A percentile compares a stretch with the other conserved stretches of the same genome.
These are phyloP conservation scores for Macrobrachium rosenbergii DNA, from an alignment of 1,140 invertebrate genomes.

Conservation along the genomic window DNA sequence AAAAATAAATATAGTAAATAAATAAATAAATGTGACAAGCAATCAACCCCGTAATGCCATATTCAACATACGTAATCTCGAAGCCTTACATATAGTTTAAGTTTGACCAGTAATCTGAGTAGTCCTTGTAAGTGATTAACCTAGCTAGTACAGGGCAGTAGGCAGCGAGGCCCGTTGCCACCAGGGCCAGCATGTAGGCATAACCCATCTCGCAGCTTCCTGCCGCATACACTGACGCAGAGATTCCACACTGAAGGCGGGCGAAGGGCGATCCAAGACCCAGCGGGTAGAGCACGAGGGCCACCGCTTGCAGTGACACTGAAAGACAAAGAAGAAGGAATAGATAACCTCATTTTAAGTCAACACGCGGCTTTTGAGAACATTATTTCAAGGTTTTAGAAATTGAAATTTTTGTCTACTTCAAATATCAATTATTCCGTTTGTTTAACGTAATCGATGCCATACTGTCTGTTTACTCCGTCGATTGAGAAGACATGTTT, in stretches of 20 bases:
- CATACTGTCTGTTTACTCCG: too few species aligned
- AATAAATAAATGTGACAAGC: too few species aligned
- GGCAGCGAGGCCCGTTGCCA: conserved; percentile 70
- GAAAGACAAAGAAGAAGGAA: conserved; percentile 4
- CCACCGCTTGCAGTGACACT: conserved; percentile 66
- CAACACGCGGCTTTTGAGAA: too few species aligned
- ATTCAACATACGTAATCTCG: too few species aligned
- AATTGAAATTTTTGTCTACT: too few species aligned
- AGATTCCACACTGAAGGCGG: conserved; percentile 69
- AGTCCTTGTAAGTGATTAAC: conserved; percentile 67
- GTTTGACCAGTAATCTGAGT: conserved; percentile 64
- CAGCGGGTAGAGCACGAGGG: conserved; percentile 71
- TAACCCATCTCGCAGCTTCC: conserved; percentile 71
- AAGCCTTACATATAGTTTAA: conserved; percentile 57
- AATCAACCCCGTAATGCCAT: too few species aligned
- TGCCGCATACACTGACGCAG: conserved; percentile 67
- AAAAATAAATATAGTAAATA: too few species aligned
- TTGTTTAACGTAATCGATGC: too few species aligned
- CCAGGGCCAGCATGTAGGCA: conserved; percentile 71
- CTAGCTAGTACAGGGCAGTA: conserved; percentile 71
- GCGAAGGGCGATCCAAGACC: conserved; percentile 71
- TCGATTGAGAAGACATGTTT: too few species aligned
- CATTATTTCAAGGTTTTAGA: too few species aligned
- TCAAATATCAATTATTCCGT: too few species aligned
- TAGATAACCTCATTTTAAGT: too few species aligned